A percentile compares a stretch with the other conserved stretches of the same genome.
These are phyloP conservation scores for Thamnaconus septentrionalis DNA, from an alignment of 2,113 vertebrate species.

Conservation along the genomic window DNA sequence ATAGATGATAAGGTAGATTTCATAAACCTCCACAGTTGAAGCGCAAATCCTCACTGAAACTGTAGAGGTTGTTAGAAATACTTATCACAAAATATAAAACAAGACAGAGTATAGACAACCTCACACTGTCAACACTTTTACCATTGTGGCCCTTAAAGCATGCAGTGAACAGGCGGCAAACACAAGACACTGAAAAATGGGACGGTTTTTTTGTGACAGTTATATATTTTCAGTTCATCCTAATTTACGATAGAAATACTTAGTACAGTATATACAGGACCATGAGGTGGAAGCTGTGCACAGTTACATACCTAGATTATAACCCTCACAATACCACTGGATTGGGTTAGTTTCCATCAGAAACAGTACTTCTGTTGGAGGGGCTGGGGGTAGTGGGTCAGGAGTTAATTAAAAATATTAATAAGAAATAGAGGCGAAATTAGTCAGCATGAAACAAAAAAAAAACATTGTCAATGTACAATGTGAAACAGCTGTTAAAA, in stretches of 20 bases:
- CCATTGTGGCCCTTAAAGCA: too few species aligned
- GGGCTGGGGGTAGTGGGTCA: too few species aligned
- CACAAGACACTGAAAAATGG: constrained; percentile 22
- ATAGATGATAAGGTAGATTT: too few species aligned
- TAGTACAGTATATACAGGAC: constrained; percentile 67
- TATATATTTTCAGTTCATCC: constrained; percentile 56
- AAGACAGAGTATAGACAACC: too few species aligned
- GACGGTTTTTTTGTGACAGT: constrained; percentile 20
- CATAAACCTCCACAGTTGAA: too few species aligned
- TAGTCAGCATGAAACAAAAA: constrained; percentile 6
- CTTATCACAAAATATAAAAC: too few species aligned
- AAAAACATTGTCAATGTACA: not conserved
- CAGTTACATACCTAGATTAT: constrained; percentile 42
- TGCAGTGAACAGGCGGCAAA: constrained; percentile 15
- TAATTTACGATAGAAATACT: constrained; percentile 71
- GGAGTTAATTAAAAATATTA: constrained; percentile 2
- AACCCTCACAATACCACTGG: constrained; percentile 49
- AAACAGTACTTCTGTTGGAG: constrained; percentile 3
- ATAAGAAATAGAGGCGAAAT: constrained; percentile 19
- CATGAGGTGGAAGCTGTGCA: constrained; percentile 57
- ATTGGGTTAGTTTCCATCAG: constrained; percentile 26
- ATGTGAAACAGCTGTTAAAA: not conserved
- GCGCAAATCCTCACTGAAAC: too few species aligned
- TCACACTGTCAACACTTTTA: too few species aligned
- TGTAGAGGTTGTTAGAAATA: too few species aligned